Evolutionary conservation across 2,113 vertebrate species (phyloP).

Genomic region (Acanthochromis polyacanthus): DNA sequence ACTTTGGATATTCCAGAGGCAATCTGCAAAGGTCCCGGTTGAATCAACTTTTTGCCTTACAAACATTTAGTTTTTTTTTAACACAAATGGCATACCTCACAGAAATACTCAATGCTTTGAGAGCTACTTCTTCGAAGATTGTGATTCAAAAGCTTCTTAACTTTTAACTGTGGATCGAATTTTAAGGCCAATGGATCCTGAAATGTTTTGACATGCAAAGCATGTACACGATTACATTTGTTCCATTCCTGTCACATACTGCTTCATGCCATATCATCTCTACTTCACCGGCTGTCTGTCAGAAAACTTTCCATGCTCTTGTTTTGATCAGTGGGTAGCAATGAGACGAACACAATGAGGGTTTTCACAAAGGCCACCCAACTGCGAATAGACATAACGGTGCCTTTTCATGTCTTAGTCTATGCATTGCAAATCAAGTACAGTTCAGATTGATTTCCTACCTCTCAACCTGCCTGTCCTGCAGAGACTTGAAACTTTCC

Average conservation of each 20-base stretch:
- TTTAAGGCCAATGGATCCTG: slow-evolving; percentile 15
- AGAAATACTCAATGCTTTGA: neutral
- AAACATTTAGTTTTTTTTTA: slow-evolving; percentile 11
- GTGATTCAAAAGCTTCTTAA: neutral
- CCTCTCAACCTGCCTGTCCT: slow-evolving; percentile 7
- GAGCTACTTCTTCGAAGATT: neutral
- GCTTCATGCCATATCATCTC: slow-evolving; percentile 29
- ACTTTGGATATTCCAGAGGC: slow-evolving; percentile 49
- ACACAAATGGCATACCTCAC: neutral
- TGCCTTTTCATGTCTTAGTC: neutral
- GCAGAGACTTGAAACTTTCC: slow-evolving; percentile 12
- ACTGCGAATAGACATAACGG: slow-evolving; percentile 8
- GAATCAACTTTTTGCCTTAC: neutral
- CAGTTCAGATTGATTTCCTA: neutral
- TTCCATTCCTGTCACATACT: slow-evolving; percentile 1
- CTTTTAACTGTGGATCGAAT: neutral
- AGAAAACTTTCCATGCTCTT: slow-evolving; percentile 41
- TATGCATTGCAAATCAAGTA: neutral
- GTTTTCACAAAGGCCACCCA: slow-evolving; percentile 51
- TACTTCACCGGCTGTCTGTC: slow-evolving; percentile 15
- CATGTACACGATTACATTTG: slow-evolving; percentile 13
- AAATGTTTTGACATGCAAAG: slow-evolving; percentile 24
- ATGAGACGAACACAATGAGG: slow-evolving; percentile 13
- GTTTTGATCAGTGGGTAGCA: slow-evolving; percentile 18
- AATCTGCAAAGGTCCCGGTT: slow-evolving; percentile 17